phyloP scores from a whole-genome alignment of 2,113 vertebrate genomes.

The Forbesichthys papilliferus region DNA sequence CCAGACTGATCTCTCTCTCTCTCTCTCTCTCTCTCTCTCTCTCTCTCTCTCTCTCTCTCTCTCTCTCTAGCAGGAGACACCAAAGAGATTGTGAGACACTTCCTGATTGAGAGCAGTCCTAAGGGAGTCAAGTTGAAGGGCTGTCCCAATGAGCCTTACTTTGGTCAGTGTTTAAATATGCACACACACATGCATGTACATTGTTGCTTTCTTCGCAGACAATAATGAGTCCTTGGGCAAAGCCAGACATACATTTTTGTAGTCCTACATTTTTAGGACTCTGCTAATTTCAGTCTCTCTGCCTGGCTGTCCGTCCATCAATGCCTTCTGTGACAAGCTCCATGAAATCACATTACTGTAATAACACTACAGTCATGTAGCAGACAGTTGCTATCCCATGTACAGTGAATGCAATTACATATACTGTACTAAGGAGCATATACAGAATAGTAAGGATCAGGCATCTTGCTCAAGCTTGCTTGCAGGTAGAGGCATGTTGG shows the following conservation, averaged over 20 bases:
- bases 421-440: too few species aligned
- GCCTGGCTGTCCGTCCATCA: slow-evolving; percentile 1
- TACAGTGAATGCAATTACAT: too few species aligned
- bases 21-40: not conserved
- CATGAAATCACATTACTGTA: slow-evolving; percentile 35
- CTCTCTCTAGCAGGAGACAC: slow-evolving; percentile 79
- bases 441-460: too few species aligned
- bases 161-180: slow-evolving; percentile 79
- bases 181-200: not conserved
- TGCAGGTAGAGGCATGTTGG: too few species aligned
- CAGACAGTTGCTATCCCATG: not conserved
- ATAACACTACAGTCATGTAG: slow-evolving; percentile 25
- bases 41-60: not conserved
- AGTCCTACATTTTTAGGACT: not conserved
- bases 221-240: not conserved
- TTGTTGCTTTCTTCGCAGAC: not conserved
- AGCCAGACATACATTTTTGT: not conserved
- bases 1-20: not conserved
- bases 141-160: slow-evolving; percentile 95
- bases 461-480: too few species aligned
- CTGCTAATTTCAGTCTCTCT: not conserved
- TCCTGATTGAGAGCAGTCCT: slow-evolving; percentile 96
- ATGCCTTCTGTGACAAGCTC: slow-evolving; percentile 16
- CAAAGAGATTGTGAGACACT: slow-evolving; percentile 95
- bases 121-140: slow-evolving; percentile 98